Evolutionary conservation across 2,888 invertebrate species (phyloP).

Genomic region (Acleris emargana): DNA sequence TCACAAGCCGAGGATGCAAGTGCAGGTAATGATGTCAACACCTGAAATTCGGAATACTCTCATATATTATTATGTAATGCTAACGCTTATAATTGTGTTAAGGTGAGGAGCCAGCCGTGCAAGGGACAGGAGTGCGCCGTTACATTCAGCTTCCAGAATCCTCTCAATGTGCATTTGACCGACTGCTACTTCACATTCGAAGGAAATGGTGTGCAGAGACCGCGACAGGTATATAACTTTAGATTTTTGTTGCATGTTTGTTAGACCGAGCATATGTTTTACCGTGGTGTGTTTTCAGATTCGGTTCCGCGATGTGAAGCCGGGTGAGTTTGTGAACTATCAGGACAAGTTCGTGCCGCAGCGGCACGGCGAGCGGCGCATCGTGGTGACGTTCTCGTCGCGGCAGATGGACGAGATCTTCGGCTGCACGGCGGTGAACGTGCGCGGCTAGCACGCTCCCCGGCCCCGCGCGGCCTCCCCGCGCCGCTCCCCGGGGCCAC

Average conservation of each 20-base stretch:
- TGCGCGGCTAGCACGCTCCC: constrained; percentile 79
- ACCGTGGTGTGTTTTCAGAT: constrained; percentile 54
- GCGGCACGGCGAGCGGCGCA: constrained; percentile 84
- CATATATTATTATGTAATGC: constrained; percentile 10
- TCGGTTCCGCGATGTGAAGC: constrained; percentile 84
- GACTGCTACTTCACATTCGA: constrained; percentile 88
- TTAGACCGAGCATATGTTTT: neutral
- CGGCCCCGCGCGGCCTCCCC: constrained; percentile 70
- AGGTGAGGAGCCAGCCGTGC: constrained; percentile 78
- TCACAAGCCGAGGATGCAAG: constrained; percentile 86
- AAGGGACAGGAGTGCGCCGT: constrained; percentile 81
- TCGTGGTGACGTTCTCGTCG: constrained; percentile 87
- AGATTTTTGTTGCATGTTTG: neutral
- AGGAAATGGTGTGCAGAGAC: constrained; percentile 86
- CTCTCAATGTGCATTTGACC: constrained; percentile 85
- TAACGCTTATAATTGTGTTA: constrained; percentile 22
- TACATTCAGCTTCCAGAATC: constrained; percentile 87
- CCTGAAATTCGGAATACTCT: neutral
- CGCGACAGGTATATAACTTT: constrained; percentile 73
- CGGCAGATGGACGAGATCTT: constrained; percentile 86
- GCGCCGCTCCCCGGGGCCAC: constrained; percentile 70
- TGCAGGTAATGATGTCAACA: constrained; percentile 74
- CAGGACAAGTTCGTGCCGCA: constrained; percentile 85
- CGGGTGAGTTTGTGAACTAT: constrained; percentile 85
- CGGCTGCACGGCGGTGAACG: constrained; percentile 82